Base-by-base conservation (phyloP, 1,140 invertebrate species). In the Chironomus tepperi region DNA sequence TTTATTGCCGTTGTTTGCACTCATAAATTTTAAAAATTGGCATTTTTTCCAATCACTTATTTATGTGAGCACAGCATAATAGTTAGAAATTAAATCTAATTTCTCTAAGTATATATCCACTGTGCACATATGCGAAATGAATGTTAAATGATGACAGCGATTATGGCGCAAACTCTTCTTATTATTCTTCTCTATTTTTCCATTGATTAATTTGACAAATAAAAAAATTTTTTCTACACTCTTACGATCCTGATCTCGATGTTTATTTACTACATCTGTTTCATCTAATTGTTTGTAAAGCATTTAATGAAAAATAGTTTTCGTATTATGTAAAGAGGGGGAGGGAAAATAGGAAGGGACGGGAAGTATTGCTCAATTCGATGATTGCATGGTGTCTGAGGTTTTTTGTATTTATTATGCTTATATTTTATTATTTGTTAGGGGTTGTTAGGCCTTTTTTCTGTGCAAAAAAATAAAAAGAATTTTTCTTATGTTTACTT, bases 231-330 rank as follows among this genome's bases (percentile, higher is more conserved):
- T 57, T 57, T n/a, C 8, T 57, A 12, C 47, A 12, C 47, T 57
- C 47, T 57, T 57, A 57, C 9, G 7, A 12, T 12, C 9, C 47
- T 12, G 47, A 57, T 57, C 24, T 57, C 47, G 65, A n/a, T 70
- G 65, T 70, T 70, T 70, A 70, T 70, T 70, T 70, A 70, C 65
- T 70, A 70, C 65, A 70, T 18, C 16, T 70, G 65, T 70, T 70
- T 70, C 65, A 70, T 19, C 65, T 21, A 70, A 70, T 70, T 70
- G 65, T 70, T 70, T 70, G 65, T 70, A 18, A 70, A 57, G 47
- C 47, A 15, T 57, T 57, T 57, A 57, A 47, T 15, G 43, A 67
- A 16, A 67, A 18, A 67, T 67, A 67, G n/a, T 16, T 57, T n/a
- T 57, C 47, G 7, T 34, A 34, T 34, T 10, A 15, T 10, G 43